Conservation (phyloP, 2,113 vertebrate species). For the Ictalurus furcatus region DNA sequence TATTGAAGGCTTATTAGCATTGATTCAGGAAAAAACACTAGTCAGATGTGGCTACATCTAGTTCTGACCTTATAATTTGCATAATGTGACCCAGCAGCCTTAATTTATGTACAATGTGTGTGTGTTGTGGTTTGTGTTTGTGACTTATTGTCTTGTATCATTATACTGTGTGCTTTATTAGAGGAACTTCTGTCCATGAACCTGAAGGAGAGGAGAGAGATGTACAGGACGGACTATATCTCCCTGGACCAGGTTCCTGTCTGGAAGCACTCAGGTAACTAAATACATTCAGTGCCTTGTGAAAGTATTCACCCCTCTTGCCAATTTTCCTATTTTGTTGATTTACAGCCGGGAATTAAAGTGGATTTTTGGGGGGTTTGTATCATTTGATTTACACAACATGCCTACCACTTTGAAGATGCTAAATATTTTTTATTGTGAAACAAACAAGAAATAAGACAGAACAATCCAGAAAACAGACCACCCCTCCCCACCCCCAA, state of each 20-base stretch:
- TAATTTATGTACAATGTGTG: not conserved
- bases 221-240: slow-evolving; percentile 76
- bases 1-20: not conserved
- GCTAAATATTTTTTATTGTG: too few species aligned
- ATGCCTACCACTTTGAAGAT: too few species aligned
- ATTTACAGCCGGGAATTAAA: too few species aligned
- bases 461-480: too few species aligned
- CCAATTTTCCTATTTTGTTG: too few species aligned
- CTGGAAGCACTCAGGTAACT: slow-evolving; percentile 72
- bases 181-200: slow-evolving; percentile 75
- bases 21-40: not conserved
- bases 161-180: slow-evolving; percentile 51
- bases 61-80: not conserved
- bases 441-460: too few species aligned
- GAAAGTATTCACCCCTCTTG: too few species aligned
- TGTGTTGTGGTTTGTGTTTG: not conserved
- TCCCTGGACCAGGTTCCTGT: slow-evolving; percentile 74
- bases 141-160: slow-evolving; percentile 19
- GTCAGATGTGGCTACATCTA: not conserved
- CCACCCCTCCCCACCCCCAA: too few species aligned
- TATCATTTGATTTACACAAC: too few species aligned
- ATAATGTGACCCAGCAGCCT: not conserved
- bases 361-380: too few species aligned
- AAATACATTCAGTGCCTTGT: not conserved
- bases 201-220: slow-evolving; percentile 70